Base-by-base conservation (phyloP, 2,113 vertebrate genomes). In the Maccullochella peelii region DNA sequence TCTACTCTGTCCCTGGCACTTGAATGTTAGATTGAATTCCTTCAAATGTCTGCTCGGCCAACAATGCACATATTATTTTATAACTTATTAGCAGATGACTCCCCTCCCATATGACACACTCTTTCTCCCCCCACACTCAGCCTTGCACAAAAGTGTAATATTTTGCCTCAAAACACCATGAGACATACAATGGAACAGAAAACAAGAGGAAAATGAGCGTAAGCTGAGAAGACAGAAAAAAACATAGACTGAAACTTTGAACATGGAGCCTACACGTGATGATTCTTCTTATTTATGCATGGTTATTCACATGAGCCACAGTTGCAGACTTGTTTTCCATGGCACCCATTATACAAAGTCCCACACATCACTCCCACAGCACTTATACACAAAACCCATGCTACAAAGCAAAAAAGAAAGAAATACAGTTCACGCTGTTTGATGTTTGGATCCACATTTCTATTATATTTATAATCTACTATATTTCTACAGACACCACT, bases 321-420 rank as follows among this genome's bases (percentile, higher is more conserved):
- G 78, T 49, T 57, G 82, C 65, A 66, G 75, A 73, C 58, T 86
- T 85, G 86, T 90, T 84, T 87, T 87, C 77, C 57, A 0, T 58
- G 33, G 3, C 16, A 47, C 38, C 36, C 58, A 80, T 73, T 76
- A 57, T 77, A 61, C 84, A 54, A 25, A 80, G 25, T 68, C 83
- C 88, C 79, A 91, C 88, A 76, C 62, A 55, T 54, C 50, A 73
- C 90, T 73, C 89, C 86, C 77, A 91, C 90, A 50, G 8, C 66
- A 38, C 74, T 23, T 62, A 20, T 2, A 70, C 82, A 72, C 49
- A 90, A 62, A 73, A 59, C 77, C 61, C 70, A 75, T n/a, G 33
- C n/a, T 59, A 20, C 68, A 66, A 5, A 52, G 30, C 27, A 57
- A 57, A 69, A 38, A 18, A 18, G n/a, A 11, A 23, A 57, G 7